Evolutionary conservation across 2,797 vertebrate genomes (phyloP).

Genomic region (Protonibea diacanthus): DNA sequence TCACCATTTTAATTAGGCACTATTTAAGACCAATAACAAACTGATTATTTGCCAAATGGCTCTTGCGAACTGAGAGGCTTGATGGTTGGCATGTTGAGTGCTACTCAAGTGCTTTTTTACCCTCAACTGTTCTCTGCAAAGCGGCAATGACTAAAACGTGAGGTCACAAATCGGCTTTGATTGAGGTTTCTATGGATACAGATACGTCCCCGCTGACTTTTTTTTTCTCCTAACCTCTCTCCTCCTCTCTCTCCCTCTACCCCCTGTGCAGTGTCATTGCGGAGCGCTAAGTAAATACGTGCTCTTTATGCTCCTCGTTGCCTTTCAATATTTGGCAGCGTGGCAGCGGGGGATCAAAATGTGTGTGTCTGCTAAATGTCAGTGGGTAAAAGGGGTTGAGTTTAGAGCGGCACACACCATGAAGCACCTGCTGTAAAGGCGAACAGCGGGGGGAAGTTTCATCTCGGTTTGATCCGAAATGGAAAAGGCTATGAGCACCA

Average conservation of each 20-base stretch:
- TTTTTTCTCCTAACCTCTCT: slow-evolving; percentile 47
- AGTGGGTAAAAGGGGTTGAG: slow-evolving; percentile 76
- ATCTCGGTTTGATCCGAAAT: slow-evolving; percentile 75
- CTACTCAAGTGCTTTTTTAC: slow-evolving; percentile 52
- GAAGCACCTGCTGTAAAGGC: slow-evolving; percentile 81
- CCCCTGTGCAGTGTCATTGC: slow-evolving; percentile 72
- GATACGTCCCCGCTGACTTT: slow-evolving; percentile 52
- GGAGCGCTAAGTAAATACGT: slow-evolving; percentile 79
- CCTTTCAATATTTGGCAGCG: slow-evolving; percentile 81
- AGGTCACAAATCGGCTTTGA: slow-evolving; percentile 69
- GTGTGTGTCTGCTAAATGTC: slow-evolving; percentile 84
- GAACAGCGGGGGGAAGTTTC: slow-evolving; percentile 70
- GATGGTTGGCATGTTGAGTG: slow-evolving; percentile 42
- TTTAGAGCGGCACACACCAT: slow-evolving; percentile 72
- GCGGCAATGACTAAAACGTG: slow-evolving; percentile 41
- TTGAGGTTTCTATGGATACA: slow-evolving; percentile 75
- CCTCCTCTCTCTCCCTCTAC: slow-evolving; percentile 38
- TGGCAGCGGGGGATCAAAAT: slow-evolving; percentile 80
- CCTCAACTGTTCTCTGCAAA: slow-evolving; percentile 38
- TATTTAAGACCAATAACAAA: slow-evolving; percentile 96
- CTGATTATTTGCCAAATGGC: slow-evolving; percentile 93
- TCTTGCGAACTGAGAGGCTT: slow-evolving; percentile 76
- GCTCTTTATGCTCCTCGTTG: slow-evolving; percentile 77
- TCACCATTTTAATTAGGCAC: slow-evolving; percentile 94
- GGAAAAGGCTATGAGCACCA: slow-evolving; percentile 68